Evolutionary conservation across 2,888 invertebrate genomes (phyloP).

Genomic region (Spatulosminthurus flaviceps): DNA sequence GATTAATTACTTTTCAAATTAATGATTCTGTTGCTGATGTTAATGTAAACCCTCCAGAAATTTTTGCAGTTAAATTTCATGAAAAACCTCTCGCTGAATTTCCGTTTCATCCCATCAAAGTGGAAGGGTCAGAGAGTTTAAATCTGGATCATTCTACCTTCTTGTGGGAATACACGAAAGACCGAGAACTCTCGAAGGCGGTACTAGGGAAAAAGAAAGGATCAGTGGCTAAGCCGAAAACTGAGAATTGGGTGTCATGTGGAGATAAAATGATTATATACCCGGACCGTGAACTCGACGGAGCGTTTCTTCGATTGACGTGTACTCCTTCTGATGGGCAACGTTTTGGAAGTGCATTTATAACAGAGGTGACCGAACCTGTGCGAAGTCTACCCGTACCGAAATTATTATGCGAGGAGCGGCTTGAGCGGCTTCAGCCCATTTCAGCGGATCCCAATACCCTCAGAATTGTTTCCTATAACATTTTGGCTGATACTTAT

Average conservation of each 20-base stretch:
- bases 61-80: slow-evolving; percentile 55
- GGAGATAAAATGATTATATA: slow-evolving; percentile 40
- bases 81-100: slow-evolving; percentile 49
- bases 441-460: slow-evolving; percentile 48
- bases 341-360: slow-evolving; percentile 52
- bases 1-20: slow-evolving; percentile 42
- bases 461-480: slow-evolving; percentile 86
- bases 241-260: slow-evolving; percentile 35
- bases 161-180: slow-evolving; percentile 56
- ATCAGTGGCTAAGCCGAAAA: background rate
- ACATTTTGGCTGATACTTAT: slow-evolving; percentile 90
- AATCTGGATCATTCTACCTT: slow-evolving; percentile 47
- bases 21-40: slow-evolving; percentile 52
- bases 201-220: slow-evolving; percentile 15
- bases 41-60: slow-evolving; percentile 61
- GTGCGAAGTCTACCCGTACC: slow-evolving; percentile 45
- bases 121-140: slow-evolving; percentile 60
- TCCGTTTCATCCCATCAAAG: slow-evolving; percentile 56
- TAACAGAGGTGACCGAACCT: slow-evolving; percentile 43
- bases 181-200: slow-evolving; percentile 26
- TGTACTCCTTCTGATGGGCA: slow-evolving; percentile 57
- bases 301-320: slow-evolving; percentile 52
- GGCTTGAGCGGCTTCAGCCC: slow-evolving; percentile 53
- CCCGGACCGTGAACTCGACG: slow-evolving; percentile 47
- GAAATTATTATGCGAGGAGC: slow-evolving; percentile 52